Conservation (phyloP, 2,888 invertebrate species). For the Pammene fasciana region DNA sequence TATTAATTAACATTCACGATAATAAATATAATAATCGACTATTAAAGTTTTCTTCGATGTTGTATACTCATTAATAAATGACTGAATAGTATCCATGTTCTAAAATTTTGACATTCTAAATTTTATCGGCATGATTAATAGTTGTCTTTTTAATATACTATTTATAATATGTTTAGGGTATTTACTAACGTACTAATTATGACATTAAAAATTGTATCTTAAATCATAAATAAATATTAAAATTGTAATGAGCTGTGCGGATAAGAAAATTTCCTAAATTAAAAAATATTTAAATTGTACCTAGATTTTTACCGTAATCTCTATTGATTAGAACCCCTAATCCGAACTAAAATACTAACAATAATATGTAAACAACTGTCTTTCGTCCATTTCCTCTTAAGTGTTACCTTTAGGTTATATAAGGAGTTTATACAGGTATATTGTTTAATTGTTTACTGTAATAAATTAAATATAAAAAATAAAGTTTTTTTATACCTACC, state of each 20-base stretch:
- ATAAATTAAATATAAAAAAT: conserved; percentile 26
- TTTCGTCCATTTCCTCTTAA: conserved; percentile 41
- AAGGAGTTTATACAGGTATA: conserved; percentile 38
- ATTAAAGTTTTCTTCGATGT: conserved; percentile 7
- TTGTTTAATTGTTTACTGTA: conserved; percentile 41
- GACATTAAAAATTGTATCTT: neutral
- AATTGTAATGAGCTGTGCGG: neutral
- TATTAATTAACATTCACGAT: neutral
- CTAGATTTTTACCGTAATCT: conserved; percentile 35
- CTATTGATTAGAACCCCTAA: conserved; percentile 29
- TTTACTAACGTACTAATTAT: neutral
- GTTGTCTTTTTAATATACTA: conserved; percentile 9
- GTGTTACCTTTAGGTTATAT: conserved; percentile 26
- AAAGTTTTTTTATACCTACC: conserved; percentile 4
- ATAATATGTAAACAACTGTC: conserved; percentile 38
- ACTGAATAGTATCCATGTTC: conserved; percentile 32
- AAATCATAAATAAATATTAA: neutral
- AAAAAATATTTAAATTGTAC: conserved; percentile 5
- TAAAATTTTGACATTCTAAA: conserved; percentile 21
- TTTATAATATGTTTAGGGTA: conserved; percentile 9
- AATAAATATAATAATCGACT: neutral
- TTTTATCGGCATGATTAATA: conserved; percentile 18
- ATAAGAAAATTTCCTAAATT: neutral
- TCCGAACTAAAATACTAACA: conserved; percentile 19
- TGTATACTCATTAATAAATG: conserved; percentile 27